phyloP scores from a whole-genome alignment of 2,797 vertebrate species.

The Spea hammondii region DNA sequence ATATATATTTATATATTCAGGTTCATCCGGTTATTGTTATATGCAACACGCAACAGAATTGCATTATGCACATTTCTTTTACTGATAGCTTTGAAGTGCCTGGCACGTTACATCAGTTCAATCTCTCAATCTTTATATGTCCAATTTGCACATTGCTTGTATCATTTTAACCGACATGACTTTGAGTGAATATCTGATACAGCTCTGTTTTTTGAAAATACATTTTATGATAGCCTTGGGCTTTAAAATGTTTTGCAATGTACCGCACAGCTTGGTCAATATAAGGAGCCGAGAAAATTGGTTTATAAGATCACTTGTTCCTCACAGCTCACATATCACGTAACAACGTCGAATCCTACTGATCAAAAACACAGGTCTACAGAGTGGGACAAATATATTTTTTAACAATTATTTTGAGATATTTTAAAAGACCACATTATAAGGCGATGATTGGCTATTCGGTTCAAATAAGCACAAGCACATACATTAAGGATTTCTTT shows the following conservation, averaged over 20 bases:
- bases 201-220: not conserved
- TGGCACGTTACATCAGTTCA: not conserved
- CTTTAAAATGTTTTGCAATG: not conserved
- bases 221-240: not conserved
- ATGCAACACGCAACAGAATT: no score
- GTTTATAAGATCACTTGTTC: not conserved
- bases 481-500: no score
- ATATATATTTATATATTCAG: no score
- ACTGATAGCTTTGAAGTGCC: no score
- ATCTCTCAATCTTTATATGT: not conserved
- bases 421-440: no score
- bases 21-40: no score
- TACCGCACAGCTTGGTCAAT: not conserved
- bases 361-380: not conserved
- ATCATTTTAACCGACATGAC: slow-evolving; percentile 1
- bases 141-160: not conserved
- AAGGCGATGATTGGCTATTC: no score
- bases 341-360: not conserved
- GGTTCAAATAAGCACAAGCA: no score
- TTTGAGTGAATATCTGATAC: not conserved
- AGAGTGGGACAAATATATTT: no score
- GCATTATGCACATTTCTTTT: no score
- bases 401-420: no score
- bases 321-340: not conserved
- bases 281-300: not conserved